Base-by-base conservation (phyloP, 2,113 vertebrate species). In the Mastomys coucha region DNA sequence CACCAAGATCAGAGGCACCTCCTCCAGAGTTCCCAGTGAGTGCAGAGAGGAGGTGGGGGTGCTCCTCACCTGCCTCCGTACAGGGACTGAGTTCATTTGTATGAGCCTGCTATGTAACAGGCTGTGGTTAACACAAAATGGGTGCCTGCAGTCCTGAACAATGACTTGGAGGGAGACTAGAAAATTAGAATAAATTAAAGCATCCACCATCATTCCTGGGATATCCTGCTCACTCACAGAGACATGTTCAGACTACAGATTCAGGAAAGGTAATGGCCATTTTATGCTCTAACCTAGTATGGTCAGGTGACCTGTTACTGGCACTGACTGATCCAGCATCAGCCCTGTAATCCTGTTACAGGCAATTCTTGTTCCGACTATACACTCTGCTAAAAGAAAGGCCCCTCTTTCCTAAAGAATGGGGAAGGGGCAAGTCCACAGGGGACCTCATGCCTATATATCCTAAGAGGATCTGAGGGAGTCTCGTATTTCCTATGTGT, bases 11-110 rank as follows among this genome's bases (percentile, higher is more conserved):
- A 92, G 24, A 86, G 82, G 26, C 78, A 4, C 53, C 85, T 93
- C 49, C 28, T 94, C 49, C 28, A 45, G 36, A 67, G 7, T 13
- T 13, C 72, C 36, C 69, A 14, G 6, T 1, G 36, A 19, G 78
- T 33, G n/a, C 49, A 20, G 5, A 7, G 0, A 67, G 36, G 75
- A 11, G 80, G 76, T n/a, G 42, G 0, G 56, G 0, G 4, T 3
- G 22, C 13, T 58, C 0, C 49, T 63, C 67, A 9, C 63, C 85
- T 88, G 45, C 16, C n/a, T 39, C 24, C 19, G n/a, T 16, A 22
- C 3, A 88, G 65, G 65, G 45, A 19, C 60, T 2, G 12, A 2
- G 63, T 17, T 1, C 82, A 36, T 53, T 39, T 4, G 12, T 5
- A 20, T 0, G 1, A 49, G 63, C 75, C 88, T 10, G 28, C 73